Base-by-base conservation (phyloP, 2,888 invertebrate genomes). In the Tromatobia lineatoria region DNA sequence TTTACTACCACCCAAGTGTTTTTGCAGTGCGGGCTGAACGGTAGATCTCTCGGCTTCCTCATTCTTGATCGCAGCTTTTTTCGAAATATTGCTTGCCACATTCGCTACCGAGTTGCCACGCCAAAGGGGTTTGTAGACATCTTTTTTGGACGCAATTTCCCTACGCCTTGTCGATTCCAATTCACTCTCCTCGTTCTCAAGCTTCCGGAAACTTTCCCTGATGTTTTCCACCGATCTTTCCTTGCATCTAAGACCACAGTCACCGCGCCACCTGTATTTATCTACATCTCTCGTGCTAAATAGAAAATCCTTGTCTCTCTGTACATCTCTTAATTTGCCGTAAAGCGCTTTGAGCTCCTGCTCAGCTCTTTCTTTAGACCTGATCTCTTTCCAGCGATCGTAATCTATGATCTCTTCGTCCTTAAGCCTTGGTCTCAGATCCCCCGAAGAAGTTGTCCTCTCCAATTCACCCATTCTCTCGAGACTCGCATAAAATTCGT, bases 171-270 rank as follows among this genome's bases (percentile, higher is more conserved):
- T 89, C 89, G 95, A 90, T 91, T 96, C 94, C 89, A 93, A 84
- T 88, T 95, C 94, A 47, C 92, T 94, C 88, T 87, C 95, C 85
- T 95, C 95, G 15, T 94, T 94, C 69, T 95, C 94, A 80, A 96
- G 94, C 90, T 95, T 96, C 90, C 96, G 96, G 89, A 97, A 97
- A 89, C 96, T 96, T 85, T 96, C 96, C 89, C 96, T 96, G 11
- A 98, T 95, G 93, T 98, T 97, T 93, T 97, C 97, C 0, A 98
- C 97, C 0, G 98, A 98, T 91, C 97, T 97, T 92, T 98, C 97
- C 92, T 97, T 98, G 52, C 96, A 96, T 89, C 97, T 95, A 50
- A 99, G 94, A 0, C 98, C 97, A 34, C 94, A 94, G 77, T 96
- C 96, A 45, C 96, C 95, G 85, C 95, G 96, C 98, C 98, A 98